Evolutionary conservation across 2,797 vertebrate species (phyloP), one percentile per base, ranked within the genome.

Genomic region (Megalops cyprinoides): DNA sequence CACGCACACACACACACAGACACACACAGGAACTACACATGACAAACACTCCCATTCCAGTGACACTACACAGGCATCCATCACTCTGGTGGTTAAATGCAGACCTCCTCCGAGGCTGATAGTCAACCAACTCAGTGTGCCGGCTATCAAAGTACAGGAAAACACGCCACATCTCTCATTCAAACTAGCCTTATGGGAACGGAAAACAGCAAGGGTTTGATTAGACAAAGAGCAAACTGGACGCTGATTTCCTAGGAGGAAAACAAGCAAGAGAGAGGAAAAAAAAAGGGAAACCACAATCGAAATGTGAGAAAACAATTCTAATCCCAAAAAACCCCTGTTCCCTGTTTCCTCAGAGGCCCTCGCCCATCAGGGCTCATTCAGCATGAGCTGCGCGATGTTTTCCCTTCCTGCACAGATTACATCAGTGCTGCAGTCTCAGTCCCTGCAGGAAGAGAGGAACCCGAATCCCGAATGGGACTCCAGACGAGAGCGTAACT

Each of bases 341-440:
- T 84, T 86, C 67, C 81, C 85, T 83, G 87, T 89, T 90, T 90
- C 88, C 88, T 90, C 79, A 85, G 83, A 85, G 86, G 83, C 77
- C 82, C 58, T 14, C 82, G 81, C 84, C 87, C 86, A 87, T 74
- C 82, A 89, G 87, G 77, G 78, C 86, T 90, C 88, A 88, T 89
- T 92, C 91, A 90, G 85, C 80, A 87, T 86, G 87, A 88, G 82
- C 87, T 84, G 85, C 78, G 90, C 87, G 88, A 84, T 89, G 88
- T 90, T 92, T 91, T 89, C 82, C 86, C 91, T 89, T 86, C 87
- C 82, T 84, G 88, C 87, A 88, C 84, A 90, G 87, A 92, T 92
- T 89, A 92, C 91, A 91, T 90, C 90, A 92, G 87, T 87, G 81
- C 86, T 87, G 81, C 76, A 71, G 77, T 82, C 88, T 82, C 79